Percentiles rank a stretch among this genome's conserved stretches.
These are phyloP conservation scores for Pterois miles DNA, from an alignment of 2,797 vertebrate genomes.

Conservation along the genomic window DNA sequence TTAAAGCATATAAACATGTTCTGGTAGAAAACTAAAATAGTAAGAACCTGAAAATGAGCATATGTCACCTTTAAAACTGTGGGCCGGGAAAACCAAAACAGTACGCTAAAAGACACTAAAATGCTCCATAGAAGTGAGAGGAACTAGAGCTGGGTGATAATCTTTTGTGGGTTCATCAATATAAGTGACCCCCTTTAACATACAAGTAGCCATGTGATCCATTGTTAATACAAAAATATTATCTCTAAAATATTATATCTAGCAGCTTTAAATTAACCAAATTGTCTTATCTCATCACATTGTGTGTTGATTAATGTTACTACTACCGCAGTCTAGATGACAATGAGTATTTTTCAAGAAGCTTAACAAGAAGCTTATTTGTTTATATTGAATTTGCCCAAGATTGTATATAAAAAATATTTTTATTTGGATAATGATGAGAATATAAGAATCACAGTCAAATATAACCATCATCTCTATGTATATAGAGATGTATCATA, in stretches of 20 bases:
- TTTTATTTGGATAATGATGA: neutral
- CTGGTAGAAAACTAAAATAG: neutral
- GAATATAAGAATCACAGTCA: neutral
- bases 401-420: neutral
- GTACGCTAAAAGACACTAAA: neutral
- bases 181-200: neutral
- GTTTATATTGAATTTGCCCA: neutral
- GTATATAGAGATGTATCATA: no score
- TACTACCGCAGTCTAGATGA: no score
- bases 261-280: neutral
- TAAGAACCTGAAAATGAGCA: neutral
- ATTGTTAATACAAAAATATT: neutral
- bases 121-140: neutral
- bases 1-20: neutral
- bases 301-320: neutral
- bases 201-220: neutral
- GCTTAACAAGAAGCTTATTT: neutral
- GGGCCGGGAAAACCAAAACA: neutral
- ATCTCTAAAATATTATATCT: no score
- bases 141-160: no score
- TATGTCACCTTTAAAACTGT: neutral
- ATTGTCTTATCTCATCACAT: neutral
- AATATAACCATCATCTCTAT: neutral
- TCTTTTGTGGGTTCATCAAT: neutral
- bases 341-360: neutral